Conservation (phyloP, 2,888 invertebrate species). For the Lithophane ornitopus region DNA sequence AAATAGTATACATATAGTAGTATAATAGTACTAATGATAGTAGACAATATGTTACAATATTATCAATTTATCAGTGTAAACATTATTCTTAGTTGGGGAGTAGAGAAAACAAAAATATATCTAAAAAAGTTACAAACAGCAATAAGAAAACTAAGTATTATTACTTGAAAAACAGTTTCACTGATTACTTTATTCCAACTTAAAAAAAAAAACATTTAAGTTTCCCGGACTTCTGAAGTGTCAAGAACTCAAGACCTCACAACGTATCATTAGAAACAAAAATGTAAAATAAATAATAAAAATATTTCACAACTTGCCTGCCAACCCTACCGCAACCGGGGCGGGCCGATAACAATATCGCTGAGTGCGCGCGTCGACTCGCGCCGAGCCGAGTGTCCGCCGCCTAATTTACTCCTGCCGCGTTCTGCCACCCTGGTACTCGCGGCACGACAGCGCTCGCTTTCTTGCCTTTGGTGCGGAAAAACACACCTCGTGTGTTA, state of each 20-base stretch:
- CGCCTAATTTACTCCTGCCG: slow-evolving; percentile 81
- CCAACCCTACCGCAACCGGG: slow-evolving; percentile 80
- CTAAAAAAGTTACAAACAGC: not conserved
- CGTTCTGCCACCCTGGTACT: slow-evolving; percentile 75
- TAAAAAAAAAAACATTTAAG: not conserved
- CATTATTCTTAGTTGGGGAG: not conserved
- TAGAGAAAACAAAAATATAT: not conserved
- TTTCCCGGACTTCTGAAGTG: not conserved
- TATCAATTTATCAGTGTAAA: not conserved
- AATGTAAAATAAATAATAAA: not conserved
- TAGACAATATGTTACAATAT: no score
- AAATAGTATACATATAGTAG: no score
- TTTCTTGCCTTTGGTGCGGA: slow-evolving; percentile 62
- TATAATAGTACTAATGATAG: no score
- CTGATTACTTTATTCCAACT: not conserved
- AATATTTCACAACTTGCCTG: slow-evolving; percentile 13
- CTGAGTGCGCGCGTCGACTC: slow-evolving; percentile 86
- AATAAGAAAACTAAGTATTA: not conserved
- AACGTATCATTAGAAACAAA: not conserved
- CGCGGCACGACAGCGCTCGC: slow-evolving; percentile 63
- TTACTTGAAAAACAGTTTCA: not conserved
- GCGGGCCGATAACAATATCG: slow-evolving; percentile 89
- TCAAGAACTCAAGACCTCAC: not conserved
- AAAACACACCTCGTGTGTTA: slow-evolving; percentile 27
- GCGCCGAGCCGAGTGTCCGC: slow-evolving; percentile 72